These are phyloP conservation scores for Teleiodes luculella DNA, from an alignment of 2,888 invertebrate species.

Conservation along the genomic window DNA sequence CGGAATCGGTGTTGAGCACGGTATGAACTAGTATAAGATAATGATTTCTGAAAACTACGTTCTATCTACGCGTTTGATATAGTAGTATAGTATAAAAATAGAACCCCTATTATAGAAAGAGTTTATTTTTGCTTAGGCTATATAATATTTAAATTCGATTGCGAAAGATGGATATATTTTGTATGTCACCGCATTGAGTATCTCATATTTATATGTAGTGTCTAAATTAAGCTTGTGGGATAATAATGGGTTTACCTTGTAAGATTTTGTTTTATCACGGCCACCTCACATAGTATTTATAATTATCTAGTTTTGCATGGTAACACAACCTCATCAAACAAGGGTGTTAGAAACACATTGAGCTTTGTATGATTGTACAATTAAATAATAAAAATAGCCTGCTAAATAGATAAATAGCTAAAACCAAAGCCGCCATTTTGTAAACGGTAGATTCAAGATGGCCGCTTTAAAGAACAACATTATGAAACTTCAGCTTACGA, in stretches of 20 bases:
- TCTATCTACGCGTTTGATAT: slow-evolving; percentile 37
- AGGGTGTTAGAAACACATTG: slow-evolving; percentile 70
- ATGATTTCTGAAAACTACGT: slow-evolving; percentile 41
- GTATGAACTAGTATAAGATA: slow-evolving; percentile 62
- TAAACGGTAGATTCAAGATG: slow-evolving; percentile 35
- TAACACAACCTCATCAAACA: slow-evolving; percentile 30
- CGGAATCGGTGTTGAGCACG: slow-evolving; percentile 58
- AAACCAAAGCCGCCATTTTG: slow-evolving; percentile 24
- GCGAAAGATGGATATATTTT: slow-evolving; percentile 72
- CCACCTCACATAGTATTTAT: background rate
- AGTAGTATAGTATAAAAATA: slow-evolving; percentile 36
- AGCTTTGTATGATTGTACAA: slow-evolving; percentile 65
- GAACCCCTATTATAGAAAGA: slow-evolving; percentile 58
- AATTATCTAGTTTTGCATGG: background rate
- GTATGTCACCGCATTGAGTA: slow-evolving; percentile 64
- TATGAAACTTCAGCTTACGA: background rate
- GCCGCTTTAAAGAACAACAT: slow-evolving; percentile 23
- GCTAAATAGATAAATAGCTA: slow-evolving; percentile 22
- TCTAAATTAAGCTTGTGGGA: slow-evolving; percentile 57
- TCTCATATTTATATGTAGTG: slow-evolving; percentile 43
- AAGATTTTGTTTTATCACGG: slow-evolving; percentile 19
- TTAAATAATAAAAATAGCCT: slow-evolving; percentile 46
- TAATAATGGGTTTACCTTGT: slow-evolving; percentile 30
- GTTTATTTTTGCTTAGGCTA: slow-evolving; percentile 77
- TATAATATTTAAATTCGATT: slow-evolving; percentile 55